Percentiles rank a stretch among this genome's conserved stretches.
Conservation (phyloP, 35 echinoderm and acorn worm species). For the Lytechinus variegatus region DNA sequence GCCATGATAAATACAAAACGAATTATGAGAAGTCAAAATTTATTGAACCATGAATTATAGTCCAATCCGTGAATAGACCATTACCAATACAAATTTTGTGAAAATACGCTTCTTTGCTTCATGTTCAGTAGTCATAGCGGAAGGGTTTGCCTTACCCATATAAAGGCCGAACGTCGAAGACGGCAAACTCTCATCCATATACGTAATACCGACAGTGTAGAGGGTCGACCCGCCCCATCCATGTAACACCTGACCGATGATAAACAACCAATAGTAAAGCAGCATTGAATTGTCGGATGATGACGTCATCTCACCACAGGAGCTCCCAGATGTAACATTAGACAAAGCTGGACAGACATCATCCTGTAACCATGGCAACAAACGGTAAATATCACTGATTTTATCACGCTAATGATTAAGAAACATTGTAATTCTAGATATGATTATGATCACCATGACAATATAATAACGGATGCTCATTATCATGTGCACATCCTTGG, state of each 20-base stretch:
- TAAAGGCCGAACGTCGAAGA: constrained; percentile 21
- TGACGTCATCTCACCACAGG: neutral
- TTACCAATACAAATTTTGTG: too few species aligned
- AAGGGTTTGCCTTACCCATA: constrained; percentile 7
- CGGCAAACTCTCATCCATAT: constrained; percentile 76
- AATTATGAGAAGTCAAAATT: too few species aligned
- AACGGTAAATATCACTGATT: neutral
- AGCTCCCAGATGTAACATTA: neutral
- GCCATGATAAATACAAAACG: too few species aligned
- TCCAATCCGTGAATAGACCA: too few species aligned
- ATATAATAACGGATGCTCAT: too few species aligned
- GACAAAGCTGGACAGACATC: neutral
- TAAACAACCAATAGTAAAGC: constrained; percentile 67
- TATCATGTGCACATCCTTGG: too few species aligned
- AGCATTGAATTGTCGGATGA: constrained; percentile 20
- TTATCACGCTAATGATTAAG: neutral
- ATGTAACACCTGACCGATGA: constrained; percentile 78
- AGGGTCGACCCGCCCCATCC: constrained; percentile 75
- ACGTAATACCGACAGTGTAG: constrained; percentile 74
- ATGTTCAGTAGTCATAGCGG: neutral
- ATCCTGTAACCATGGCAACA: neutral
- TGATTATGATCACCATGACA: too few species aligned
- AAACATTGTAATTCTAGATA: too few species aligned
- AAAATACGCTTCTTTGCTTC: too few species aligned
- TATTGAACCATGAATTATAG: neutral